Conservation (phyloP, 2,888 invertebrate genomes). For the Epinotia nisella region DNA sequence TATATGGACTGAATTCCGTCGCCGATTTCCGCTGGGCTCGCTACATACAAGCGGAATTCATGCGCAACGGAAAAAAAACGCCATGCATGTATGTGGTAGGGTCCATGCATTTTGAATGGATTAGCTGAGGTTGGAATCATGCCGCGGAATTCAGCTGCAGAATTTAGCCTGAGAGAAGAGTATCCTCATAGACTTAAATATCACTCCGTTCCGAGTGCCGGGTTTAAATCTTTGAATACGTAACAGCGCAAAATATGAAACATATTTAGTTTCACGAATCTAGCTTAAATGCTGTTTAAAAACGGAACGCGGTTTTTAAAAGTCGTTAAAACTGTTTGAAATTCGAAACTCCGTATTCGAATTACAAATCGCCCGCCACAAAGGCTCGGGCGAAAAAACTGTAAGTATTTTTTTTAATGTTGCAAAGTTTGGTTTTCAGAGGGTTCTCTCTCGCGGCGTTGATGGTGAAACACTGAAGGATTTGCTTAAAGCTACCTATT, state of each 20-base stretch:
- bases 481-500: neutral
- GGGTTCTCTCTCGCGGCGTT: conserved; percentile 9
- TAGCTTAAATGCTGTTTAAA: conserved; percentile 28
- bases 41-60: too few species aligned
- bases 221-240: neutral
- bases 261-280: conserved; percentile 2
- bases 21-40: too few species aligned
- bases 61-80: too few species aligned
- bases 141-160: too few species aligned
- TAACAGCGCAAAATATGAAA: neutral
- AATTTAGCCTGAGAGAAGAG: too few species aligned
- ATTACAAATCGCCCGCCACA: conserved; percentile 31
- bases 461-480: neutral
- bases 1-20: neutral
- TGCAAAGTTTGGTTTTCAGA: conserved; percentile 8
- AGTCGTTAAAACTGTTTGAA: conserved; percentile 38
- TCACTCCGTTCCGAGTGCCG: too few species aligned
- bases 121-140: too few species aligned
- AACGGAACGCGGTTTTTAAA: conserved; percentile 26
- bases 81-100: too few species aligned
- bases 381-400: conserved; percentile 26
- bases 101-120: too few species aligned
- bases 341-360: conserved; percentile 30
- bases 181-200: too few species aligned
- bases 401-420: conserved; percentile 25